These are phyloP conservation scores for Coboldia fuscipes DNA, from an alignment of 1,140 invertebrate species.

Conservation along the genomic window DNA sequence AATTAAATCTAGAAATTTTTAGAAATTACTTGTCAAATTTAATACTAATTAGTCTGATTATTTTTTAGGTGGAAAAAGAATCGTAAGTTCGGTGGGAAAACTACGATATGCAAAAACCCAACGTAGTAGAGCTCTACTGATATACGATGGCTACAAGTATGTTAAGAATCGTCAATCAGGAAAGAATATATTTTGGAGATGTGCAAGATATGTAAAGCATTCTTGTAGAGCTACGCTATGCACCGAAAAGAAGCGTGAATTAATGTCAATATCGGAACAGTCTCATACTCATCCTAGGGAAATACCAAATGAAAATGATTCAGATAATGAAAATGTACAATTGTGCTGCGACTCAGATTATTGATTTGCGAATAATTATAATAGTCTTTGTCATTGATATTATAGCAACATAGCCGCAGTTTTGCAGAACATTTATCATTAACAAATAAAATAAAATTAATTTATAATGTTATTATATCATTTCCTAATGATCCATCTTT, in stretches of 20 bases:
- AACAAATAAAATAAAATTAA: neutral
- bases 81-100: conserved; percentile 9
- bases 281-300: conserved; percentile 18
- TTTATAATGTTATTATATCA: neutral
- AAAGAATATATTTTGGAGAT: conserved; percentile 21
- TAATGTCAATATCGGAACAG: conserved; percentile 12
- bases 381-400: neutral
- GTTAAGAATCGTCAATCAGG: conserved; percentile 18
- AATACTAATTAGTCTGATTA: neutral
- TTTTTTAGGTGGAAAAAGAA: neutral
- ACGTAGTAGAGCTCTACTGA: conserved; percentile 16
- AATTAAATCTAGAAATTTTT: neutral
- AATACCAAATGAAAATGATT: neutral
- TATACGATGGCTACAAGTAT: conserved; percentile 18
- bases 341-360: neutral
- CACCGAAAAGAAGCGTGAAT: conserved; percentile 11
- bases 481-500: neutral
- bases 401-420: neutral
- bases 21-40: neutral
- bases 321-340: neutral
- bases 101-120: conserved; percentile 16
- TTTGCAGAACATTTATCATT: neutral
- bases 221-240: conserved; percentile 17
- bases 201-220: conserved; percentile 18
- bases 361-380: neutral